Evolutionary conservation across 2,113 vertebrate species (phyloP).

Genomic region (Hippocampus barbouri): DNA sequence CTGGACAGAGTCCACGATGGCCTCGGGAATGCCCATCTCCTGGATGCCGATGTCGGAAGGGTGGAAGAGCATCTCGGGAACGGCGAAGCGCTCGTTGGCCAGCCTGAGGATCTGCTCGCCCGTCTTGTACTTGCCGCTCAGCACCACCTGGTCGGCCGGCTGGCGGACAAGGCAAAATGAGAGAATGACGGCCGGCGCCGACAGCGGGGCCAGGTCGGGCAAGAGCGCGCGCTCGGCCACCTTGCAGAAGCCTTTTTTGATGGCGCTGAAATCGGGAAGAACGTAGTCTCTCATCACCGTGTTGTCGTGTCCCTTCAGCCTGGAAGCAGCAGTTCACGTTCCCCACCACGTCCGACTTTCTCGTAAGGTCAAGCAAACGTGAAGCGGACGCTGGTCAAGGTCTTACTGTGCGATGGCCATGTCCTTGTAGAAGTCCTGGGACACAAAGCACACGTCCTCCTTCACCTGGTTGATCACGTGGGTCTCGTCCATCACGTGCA

Average conservation of each 20-base stretch:
- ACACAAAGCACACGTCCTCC: conserved; percentile 97
- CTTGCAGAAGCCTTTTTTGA: conserved; percentile 99
- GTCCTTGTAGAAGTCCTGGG: conserved; percentile 92
- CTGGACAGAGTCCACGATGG: conserved; percentile 87
- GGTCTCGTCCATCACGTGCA: conserved; percentile 98
- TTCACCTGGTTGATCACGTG: conserved; percentile 98
- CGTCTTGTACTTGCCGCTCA: conserved; percentile 93
- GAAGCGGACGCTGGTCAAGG: no score
- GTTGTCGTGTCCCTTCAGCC: conserved; percentile 92
- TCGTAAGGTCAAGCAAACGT: background rate
- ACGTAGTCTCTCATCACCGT: conserved; percentile 91
- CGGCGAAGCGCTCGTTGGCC: conserved; percentile 93
- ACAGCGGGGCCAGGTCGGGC: fast-evolving
- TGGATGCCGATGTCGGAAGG: conserved; percentile 96
- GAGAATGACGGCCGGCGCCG: background rate
- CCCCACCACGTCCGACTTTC: background rate
- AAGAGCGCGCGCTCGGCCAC: conserved; percentile 53
- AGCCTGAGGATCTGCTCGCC: conserved; percentile 94
- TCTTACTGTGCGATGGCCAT: conserved; percentile 92
- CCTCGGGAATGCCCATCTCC: conserved; percentile 97
- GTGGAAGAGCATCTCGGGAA: conserved; percentile 96
- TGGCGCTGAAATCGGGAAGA: conserved; percentile 95
- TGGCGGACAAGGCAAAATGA: conserved; percentile 38
- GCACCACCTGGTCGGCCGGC: conserved; percentile 92
- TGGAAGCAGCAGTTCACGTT: conserved; percentile 39